Percentiles rank a stretch among this genome's conserved stretches.
These are phyloP conservation scores for Mus caroli DNA, from an alignment of 2,797 vertebrate species.

Conservation along the genomic window DNA sequence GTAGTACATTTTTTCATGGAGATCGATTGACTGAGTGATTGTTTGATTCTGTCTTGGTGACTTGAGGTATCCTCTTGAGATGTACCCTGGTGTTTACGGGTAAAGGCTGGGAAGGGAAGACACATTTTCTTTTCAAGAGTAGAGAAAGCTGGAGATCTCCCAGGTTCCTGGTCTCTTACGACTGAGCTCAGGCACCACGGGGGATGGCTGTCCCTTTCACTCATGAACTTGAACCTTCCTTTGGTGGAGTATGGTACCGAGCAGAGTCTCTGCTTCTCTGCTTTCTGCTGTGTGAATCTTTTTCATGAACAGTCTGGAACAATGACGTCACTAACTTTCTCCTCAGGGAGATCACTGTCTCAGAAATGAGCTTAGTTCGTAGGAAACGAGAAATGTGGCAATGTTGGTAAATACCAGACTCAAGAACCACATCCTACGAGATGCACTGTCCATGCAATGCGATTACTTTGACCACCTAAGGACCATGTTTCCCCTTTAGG, in stretches of 20 bases:
- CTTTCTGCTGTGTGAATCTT: background rate
- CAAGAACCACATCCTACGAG: slow-evolving; percentile 18
- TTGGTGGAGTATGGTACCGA: slow-evolving; percentile 17
- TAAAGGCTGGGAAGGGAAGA: background rate
- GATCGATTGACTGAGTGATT: too few relatives aligned
- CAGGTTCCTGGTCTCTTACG: background rate
- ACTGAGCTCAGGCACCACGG: too few relatives aligned
- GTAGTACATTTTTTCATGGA: slow-evolving; percentile 60
- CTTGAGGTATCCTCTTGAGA: slow-evolving; percentile 61
- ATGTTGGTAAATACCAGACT: background rate
- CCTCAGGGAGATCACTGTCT: background rate
- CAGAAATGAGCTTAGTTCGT: background rate
- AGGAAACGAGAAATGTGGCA: background rate
- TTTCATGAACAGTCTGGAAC: background rate
- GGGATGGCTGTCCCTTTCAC: background rate
- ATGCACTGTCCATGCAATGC: background rate
- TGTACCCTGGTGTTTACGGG: slow-evolving; percentile 70
- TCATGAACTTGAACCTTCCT: background rate
- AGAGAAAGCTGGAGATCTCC: background rate
- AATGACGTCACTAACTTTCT: background rate
- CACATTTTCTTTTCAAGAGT: background rate
- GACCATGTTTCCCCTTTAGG: background rate
- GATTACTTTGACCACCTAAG: background rate
- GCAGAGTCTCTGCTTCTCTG: slow-evolving; percentile 33
- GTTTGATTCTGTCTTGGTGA: slow-evolving; percentile 66